A percentile compares a stretch with the other conserved stretches of the same genome.
Conservation (phyloP, 2,797 vertebrate genomes). For the Gymnoscopelus braueri region DNA sequence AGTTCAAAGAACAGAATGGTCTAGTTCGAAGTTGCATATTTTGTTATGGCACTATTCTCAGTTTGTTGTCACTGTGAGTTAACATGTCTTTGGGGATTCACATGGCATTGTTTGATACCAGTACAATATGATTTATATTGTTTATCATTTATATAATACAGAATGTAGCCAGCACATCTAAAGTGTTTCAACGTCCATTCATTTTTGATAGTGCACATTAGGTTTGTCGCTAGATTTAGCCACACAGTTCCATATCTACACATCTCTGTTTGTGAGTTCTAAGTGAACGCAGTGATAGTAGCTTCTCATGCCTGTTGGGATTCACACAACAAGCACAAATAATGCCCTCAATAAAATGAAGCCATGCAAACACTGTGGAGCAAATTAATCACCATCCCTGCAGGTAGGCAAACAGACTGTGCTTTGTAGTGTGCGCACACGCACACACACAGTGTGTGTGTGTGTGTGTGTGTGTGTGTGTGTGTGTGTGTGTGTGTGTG, state of each 20-base stretch:
- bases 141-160: too few species aligned
- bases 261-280: not conserved
- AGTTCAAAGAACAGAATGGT: too few species aligned
- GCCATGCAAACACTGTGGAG: constrained; percentile 41
- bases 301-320: constrained; percentile 9
- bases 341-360: constrained; percentile 38
- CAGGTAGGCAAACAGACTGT: constrained; percentile 39
- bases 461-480: not conserved
- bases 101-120: too few species aligned
- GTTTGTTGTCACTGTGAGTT: too few species aligned
- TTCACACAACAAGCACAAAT: constrained; percentile 33
- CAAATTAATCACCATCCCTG: constrained; percentile 51
- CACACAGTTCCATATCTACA: not conserved
- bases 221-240: too few species aligned
- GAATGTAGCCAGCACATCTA: too few species aligned
- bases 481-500: not conserved
- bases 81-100: too few species aligned
- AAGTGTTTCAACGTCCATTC: too few species aligned
- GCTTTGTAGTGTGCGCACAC: constrained; percentile 43
- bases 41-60: too few species aligned
- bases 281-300: not conserved
- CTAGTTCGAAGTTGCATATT: too few species aligned
- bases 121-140: too few species aligned
- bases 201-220: too few species aligned
- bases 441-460: not conserved